Evolutionary conservation across 2,797 vertebrate genomes (phyloP), one percentile per base, ranked within the genome.

Genomic region (Gobio occitaniae): DNA sequence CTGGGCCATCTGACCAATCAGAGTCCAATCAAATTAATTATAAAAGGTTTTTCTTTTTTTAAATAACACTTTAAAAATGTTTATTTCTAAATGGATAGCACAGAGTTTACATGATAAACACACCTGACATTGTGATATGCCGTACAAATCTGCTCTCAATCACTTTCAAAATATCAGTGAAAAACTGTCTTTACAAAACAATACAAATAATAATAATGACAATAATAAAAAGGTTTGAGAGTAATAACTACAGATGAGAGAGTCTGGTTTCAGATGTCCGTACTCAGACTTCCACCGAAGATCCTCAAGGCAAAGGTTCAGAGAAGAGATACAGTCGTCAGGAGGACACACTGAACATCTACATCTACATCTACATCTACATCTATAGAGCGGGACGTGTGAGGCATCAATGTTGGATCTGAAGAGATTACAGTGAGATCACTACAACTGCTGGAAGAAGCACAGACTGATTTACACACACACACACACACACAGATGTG

Each of bases 151-250:
- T 63, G 56, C 69, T 63, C 41, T 71, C 5, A 11, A 82, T 44
- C 4, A 32, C 29, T 15, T 48, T 32, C 17, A 63, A 61, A 82
- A 70, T n/a, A 69, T 70, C 44, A 75, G 81, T 83, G 16, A 74
- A 82, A 72, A 81, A 71, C 25, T 16, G 36, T 72, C 17, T 36
- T 83, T 83, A 75, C 47, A 83, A 65, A 75, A 83, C 8, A 78
- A 78, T 44, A 44, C 8, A 16, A 29, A n/a, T 54, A 59, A 59
- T 1, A 76, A 56, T 44, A 21, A 69, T 41, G 6, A 70, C 32
- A 32, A 32, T 5, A 50, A 32, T 41, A 77, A 77, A 78, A 65
- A 65, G 69, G 25, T 10, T 36, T 72, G 11, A 72, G 25, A 47
- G 71, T 47, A 75, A 17, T 41, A 52, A 66, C 56, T 70, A 41